Percentiles rank a stretch among this genome's conserved stretches.
Conservation (phyloP, 2,888 invertebrate species). For the Agrochola macilenta region DNA sequence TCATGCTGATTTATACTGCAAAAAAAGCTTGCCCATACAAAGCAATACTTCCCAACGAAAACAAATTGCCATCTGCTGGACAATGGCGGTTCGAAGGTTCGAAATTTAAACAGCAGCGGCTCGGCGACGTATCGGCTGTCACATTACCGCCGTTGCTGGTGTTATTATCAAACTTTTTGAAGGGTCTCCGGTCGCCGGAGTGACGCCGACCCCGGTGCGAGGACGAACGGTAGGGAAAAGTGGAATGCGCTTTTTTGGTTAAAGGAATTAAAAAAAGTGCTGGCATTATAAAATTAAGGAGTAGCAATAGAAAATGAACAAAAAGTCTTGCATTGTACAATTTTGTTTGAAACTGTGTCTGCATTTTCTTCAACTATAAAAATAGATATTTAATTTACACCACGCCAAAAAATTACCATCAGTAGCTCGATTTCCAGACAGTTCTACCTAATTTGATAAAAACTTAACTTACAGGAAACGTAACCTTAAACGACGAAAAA, state of each 20-base stretch:
- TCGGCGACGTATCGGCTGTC: conserved; percentile 90
- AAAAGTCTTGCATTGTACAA: not conserved
- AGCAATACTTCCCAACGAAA: conserved; percentile 49
- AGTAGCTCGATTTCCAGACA: not conserved
- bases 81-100: conserved; percentile 75
- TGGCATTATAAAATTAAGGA: not conserved
- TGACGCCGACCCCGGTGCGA: conserved; percentile 78
- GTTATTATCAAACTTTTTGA: conserved; percentile 90
- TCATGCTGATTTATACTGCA: not conserved
- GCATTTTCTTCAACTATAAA: not conserved
- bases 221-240: conserved; percentile 69
- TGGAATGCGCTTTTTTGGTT: conserved; percentile 69
- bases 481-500: not conserved
- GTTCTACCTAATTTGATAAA: not conserved
- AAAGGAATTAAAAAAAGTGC: not conserved
- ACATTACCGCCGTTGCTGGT: conserved; percentile 85
- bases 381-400: not conserved
- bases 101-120: conserved; percentile 82
- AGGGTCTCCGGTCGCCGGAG: conserved; percentile 87
- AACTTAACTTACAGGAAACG: not conserved
- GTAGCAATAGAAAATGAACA: not conserved
- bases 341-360: not conserved
- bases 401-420: no score
- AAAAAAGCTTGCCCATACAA: conserved; percentile 19
- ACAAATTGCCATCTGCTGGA: conserved; percentile 63